A percentile compares a stretch with the other conserved stretches of the same genome.
phyloP scores from a whole-genome alignment of 2,888 invertebrate genomes.

The Eilema griseolum region DNA sequence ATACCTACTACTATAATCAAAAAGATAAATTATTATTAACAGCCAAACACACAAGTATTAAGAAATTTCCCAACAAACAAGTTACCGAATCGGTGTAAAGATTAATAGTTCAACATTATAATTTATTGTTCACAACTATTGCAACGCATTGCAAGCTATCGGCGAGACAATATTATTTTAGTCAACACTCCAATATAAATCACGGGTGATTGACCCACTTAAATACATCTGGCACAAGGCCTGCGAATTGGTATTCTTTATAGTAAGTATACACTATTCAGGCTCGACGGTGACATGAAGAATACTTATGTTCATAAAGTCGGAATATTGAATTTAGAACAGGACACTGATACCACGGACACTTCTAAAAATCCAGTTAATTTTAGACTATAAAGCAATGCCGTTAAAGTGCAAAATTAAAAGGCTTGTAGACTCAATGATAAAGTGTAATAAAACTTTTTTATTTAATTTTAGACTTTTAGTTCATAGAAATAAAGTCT shows the following conservation, averaged over 20 bases:
- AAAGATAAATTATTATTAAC: too few species aligned
- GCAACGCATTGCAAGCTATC: conserved; percentile 17
- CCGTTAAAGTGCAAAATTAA: too few species aligned
- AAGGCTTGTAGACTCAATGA: too few species aligned
- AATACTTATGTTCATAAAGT: background rate
- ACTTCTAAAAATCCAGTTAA: too few species aligned
- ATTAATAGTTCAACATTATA: conserved; percentile 33
- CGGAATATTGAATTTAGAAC: background rate
- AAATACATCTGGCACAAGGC: background rate
- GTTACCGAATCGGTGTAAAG: conserved; percentile 25
- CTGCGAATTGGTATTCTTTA: conserved; percentile 4
- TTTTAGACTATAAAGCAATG: too few species aligned
- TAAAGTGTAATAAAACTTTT: too few species aligned
- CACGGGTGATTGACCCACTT: background rate
- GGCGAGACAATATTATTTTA: background rate
- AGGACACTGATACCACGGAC: too few species aligned
- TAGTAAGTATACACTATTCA: too few species aligned
- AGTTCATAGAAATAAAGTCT: too few species aligned
- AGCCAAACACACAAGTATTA: too few species aligned
- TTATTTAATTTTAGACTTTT: too few species aligned
- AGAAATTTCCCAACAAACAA: conserved; percentile 33
- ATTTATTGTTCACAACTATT: conserved; percentile 32
- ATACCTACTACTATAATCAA: too few species aligned
- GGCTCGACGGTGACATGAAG: background rate
- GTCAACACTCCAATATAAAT: conserved; percentile 2